Evolutionary conservation across 2,888 invertebrate genomes (phyloP), one percentile per base, ranked within the genome.

Genomic region (Sesia bembeciformis): DNA sequence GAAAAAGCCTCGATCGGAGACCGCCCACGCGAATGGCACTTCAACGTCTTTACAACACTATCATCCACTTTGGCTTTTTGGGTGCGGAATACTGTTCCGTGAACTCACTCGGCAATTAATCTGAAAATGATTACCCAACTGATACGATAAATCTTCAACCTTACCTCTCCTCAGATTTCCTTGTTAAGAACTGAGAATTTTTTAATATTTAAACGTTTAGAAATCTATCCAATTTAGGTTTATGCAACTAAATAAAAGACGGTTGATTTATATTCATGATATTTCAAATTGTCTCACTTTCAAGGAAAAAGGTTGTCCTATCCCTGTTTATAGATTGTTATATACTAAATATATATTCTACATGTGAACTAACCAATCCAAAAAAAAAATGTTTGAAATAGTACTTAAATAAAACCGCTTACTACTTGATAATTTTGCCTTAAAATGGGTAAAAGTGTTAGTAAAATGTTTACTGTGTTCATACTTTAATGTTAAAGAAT

Each of bases 1-100:
- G 71, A 87, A 83, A 71, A 83, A 74, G 62, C 81, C 88, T 51
- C 71, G 75, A 55, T 74, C 84, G 3, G 85, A 85, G 52, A 81
- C 81, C 7, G 81, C 72, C 54, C 78, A 76, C 43, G 76, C 76
- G 2, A 82, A 81, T 54, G 73, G 69, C 8, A 78, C 82, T 5
- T 73, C 81, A 3, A 62, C 65, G 53, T 62, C 61, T 53, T 59
- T 66, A 6, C 69, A 62, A 41, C 62, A 64, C 54, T 69, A 70
- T 59, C 62, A 62, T 59, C 67, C 76, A 39, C 52, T 82, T 42
- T 74, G 78, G 72, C 65, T 82, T 39, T 58, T 82, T 52, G 65
- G 73, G 55, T 76, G 63, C 60, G 71, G 76, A 54, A 53, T 84
- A 4, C 60, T 84, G 53, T 60, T 81, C 7, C 72, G 70, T 52